Percentiles rank a stretch among this genome's conserved stretches.
These are phyloP conservation scores for Xenops minutus DNA, from an alignment of 2,797 vertebrate genomes.

Conservation along the genomic window DNA sequence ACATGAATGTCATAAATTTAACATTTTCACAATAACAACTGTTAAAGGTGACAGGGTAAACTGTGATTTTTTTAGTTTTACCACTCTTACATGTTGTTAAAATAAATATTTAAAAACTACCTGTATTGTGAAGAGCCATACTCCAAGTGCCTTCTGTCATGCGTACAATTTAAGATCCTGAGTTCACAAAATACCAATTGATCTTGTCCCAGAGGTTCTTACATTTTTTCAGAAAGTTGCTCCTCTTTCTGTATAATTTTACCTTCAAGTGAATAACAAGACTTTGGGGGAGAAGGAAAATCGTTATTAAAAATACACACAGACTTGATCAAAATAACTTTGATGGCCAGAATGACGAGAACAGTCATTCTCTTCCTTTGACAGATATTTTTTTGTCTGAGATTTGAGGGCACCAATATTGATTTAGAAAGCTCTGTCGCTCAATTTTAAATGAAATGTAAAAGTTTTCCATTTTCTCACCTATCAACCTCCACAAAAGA, in stretches of 20 bases:
- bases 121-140: not conserved
- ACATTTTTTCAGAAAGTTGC: conserved; percentile 37
- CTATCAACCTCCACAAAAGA: not conserved
- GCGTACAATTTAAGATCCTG: not conserved
- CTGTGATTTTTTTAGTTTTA: not conserved
- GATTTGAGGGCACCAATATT: conserved; percentile 49
- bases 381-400: conserved; percentile 43
- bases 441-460: conserved; percentile 41
- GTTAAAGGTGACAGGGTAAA: not conserved
- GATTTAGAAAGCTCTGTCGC: conserved; percentile 32
- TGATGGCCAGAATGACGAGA: conserved; percentile 47
- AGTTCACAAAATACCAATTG: not conserved
- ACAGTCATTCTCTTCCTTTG: conserved; percentile 26
- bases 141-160: not conserved
- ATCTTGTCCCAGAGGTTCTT: conserved; percentile 1
- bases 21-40: not conserved
- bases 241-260: conserved; percentile 50
- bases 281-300: conserved; percentile 31
- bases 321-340: conserved; percentile 63
- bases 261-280: conserved; percentile 49
- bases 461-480: conserved; percentile 35
- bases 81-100: not conserved
- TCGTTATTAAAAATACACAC: conserved; percentile 47
- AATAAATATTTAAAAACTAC: not conserved
- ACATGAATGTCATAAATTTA: not conserved